Percentiles rank a stretch among this genome's conserved stretches.
Conservation (phyloP, 2,888 invertebrate genomes). For the Orchesellides sinensis region DNA sequence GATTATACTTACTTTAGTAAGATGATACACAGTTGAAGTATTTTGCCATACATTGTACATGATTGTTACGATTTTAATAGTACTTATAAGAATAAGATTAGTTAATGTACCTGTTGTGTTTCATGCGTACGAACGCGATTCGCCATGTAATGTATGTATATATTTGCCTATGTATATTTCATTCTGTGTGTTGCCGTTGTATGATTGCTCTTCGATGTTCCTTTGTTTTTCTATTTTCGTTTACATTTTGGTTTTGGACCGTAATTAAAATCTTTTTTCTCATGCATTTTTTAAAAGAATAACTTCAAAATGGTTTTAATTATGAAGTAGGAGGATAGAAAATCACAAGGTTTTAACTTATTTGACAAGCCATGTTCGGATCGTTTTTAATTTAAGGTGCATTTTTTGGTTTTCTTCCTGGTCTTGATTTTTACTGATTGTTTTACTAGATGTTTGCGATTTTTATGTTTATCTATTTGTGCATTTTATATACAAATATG, state of each 20-base stretch:
- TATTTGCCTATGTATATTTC: background rate
- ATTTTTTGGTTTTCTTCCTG: slow-evolving; percentile 60
- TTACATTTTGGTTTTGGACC: slow-evolving; percentile 6
- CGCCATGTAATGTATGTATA: slow-evolving; percentile 2
- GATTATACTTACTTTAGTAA: background rate
- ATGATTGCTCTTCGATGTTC: no score
- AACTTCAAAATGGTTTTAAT: background rate
- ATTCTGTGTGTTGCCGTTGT: background rate
- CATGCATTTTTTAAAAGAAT: background rate
- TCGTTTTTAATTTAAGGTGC: slow-evolving; percentile 42
- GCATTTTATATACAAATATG: slow-evolving; percentile 7
- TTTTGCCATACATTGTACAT: slow-evolving; percentile 2
- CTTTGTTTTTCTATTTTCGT: no score
- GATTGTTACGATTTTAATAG: background rate
- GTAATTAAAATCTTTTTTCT: background rate
- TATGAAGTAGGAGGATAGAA: background rate
- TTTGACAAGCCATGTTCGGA: background rate
- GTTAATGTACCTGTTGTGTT: slow-evolving; percentile 52
- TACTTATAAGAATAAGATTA: slow-evolving; percentile 11
- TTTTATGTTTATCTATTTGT: slow-evolving; percentile 8
- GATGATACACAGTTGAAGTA: background rate
- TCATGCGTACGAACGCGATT: slow-evolving; percentile 28
- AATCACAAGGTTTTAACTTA: slow-evolving; percentile 42
- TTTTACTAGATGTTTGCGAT: slow-evolving; percentile 38
- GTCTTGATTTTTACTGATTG: slow-evolving; percentile 49